phyloP scores from a whole-genome alignment of 2,113 vertebrate species.

The Myotis lucifugus region DNA sequence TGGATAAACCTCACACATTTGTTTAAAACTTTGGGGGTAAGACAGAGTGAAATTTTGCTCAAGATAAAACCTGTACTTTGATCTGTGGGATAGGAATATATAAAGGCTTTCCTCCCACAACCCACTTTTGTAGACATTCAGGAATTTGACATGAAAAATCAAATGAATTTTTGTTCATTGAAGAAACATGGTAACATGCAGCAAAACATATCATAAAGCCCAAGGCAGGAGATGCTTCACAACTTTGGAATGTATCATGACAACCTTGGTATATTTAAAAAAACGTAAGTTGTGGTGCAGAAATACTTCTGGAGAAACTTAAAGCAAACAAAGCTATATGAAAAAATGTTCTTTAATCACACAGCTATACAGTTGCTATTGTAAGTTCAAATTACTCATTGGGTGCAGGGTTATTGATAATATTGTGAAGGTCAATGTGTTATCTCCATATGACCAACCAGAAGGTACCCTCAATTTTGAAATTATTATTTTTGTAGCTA shows the following conservation, averaged over 20 bases:
- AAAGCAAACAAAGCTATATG: not conserved
- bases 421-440: not conserved
- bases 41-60: slow-evolving; percentile 10
- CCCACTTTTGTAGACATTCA: not conserved
- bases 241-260: not conserved
- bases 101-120: not conserved
- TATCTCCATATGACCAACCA: not conserved
- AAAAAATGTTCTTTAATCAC: not conserved
- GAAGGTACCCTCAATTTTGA: not conserved
- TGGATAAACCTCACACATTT: slow-evolving; percentile 28
- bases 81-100: not conserved
- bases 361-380: not conserved
- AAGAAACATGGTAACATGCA: not conserved
- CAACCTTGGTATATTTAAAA: not conserved
- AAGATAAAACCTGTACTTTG: slow-evolving; percentile 42
- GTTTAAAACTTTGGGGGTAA: slow-evolving; percentile 24
- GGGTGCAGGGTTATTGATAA: not conserved
- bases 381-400: not conserved
- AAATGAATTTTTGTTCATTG: slow-evolving; percentile 6
- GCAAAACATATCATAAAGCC: not conserved
- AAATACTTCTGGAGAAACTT: not conserved
- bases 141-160: slow-evolving; percentile 20
- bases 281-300: not conserved
- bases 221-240: not conserved
- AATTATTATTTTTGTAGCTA: not conserved